Base-by-base conservation (phyloP, 2,888 invertebrate species). In the Clivina fossor region DNA sequence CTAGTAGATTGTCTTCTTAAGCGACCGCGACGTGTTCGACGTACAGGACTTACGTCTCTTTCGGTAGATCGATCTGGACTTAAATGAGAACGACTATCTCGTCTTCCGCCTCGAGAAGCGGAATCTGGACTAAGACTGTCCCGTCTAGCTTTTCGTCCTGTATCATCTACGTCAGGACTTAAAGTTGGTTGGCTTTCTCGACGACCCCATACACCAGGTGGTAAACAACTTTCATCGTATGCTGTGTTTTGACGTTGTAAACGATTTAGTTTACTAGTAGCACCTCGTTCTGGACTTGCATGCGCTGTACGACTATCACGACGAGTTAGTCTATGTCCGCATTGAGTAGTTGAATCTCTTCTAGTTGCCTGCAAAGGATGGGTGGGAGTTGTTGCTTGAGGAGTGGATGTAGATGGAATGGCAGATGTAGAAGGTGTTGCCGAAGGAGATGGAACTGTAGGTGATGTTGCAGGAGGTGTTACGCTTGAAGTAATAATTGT, bases 61-160 rank as follows among this genome's bases (percentile, higher is more conserved):
- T 88, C 88, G n/a, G 86, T 85, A 47, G 83, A 83, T 51, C 90
- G 79, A 68, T 90, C 91, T 0, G 91, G 90, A 61, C 90, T 90
- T 44, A 90, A 70, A 69, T 88, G 88, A 0, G 87, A 82, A 28
- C 86, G 79, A 1, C 91, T 91, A 62, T 91, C 88, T 35, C 90
- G 79, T 2, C 86, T 76, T 22, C 83, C 78, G 26, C 84, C 78
- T 48, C 87, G 69, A 55, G 88, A 87, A 2, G 93, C 92, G 59
- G 92, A 92, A 71, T 93, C 93, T 0, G 93, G 93, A 60, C 91
- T 92, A n/a, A 93, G 72, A 0, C 92, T 92, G 69, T 93, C 93
- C 37, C 92, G 79, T 15, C 92, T 78, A 0, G 89, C 88, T 63
- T 84, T 83, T 33, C 87, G 78, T 46, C 88, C 87, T 56, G 74